These are phyloP conservation scores for Condylostylus longicornis DNA, from an alignment of 1,140 invertebrate genomes.

Conservation along the genomic window DNA sequence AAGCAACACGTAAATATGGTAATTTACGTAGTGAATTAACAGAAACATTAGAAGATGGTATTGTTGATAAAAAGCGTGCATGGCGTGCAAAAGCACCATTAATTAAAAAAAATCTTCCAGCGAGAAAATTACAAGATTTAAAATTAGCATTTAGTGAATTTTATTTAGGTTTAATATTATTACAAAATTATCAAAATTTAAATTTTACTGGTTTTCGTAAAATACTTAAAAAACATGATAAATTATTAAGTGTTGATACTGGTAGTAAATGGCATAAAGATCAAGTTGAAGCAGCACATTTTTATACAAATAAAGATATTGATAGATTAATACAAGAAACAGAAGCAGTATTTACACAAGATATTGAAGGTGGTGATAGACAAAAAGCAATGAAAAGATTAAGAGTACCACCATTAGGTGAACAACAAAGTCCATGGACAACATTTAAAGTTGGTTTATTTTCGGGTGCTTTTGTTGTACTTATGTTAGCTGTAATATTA, in stretches of 20 bases:
- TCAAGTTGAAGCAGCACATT: conserved; percentile 66
- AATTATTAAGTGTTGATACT: conserved; percentile 44
- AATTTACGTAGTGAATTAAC: conserved; percentile 57
- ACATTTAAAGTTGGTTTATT: conserved; percentile 74
- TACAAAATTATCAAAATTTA: conserved; percentile 59
- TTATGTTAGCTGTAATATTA: conserved; percentile 54
- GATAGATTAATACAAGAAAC: conserved; percentile 72
- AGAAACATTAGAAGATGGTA: conserved; percentile 33
- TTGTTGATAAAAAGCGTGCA: conserved; percentile 25
- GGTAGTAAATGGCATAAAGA: conserved; percentile 59
- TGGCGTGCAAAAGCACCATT: conserved; percentile 40
- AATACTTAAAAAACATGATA: conserved; percentile 90
- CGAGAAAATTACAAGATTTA: conserved; percentile 62
- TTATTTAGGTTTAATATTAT: conserved; percentile 71
- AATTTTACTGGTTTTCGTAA: conserved; percentile 88
- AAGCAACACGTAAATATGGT: conserved; percentile 67
- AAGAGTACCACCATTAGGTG: conserved; percentile 70
- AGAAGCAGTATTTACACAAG: conserved; percentile 63
- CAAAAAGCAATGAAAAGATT: conserved; percentile 76
- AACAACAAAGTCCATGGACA: conserved; percentile 67
- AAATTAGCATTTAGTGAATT: conserved; percentile 87
- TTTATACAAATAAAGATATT: conserved; percentile 78
- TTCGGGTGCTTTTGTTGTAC: conserved; percentile 64
- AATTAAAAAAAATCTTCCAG: conserved; percentile 37
- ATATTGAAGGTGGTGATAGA: conserved; percentile 69